Base-by-base conservation (phyloP, 2,888 invertebrate genomes). In the Choristoneura rosaceana region DNA sequence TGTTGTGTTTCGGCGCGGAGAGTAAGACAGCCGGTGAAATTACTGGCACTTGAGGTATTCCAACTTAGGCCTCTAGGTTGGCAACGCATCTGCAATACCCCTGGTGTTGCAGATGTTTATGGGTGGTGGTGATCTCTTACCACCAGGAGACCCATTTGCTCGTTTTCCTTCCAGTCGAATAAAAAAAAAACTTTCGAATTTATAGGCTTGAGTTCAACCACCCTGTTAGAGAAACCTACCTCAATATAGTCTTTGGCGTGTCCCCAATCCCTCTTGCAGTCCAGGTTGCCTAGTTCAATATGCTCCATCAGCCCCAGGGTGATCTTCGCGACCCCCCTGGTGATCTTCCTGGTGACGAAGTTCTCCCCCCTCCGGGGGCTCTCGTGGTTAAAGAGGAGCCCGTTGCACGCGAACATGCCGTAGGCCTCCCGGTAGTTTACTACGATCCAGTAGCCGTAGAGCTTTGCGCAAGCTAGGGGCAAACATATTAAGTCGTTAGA, bases 291-390 rank as follows among this genome's bases (percentile, higher is more conserved):
- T 73, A 99, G 94, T 87, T 99, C 98, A 69, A 99, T 91, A 75
- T 93, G 95, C 74, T 98, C 96, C 88, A 98, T 96, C 74, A 98
- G 96, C 0, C 98, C 98, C 9, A 99, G 95, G 71, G 96, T 95
- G 80, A 99, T 99, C 95, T 99, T 99, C 9, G 99, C 99, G 33
- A 99, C 99, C 1, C 98, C 98, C 52, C 99, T 95, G 0, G 99
- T 99, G 76, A 99, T 98, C 94, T 99, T 99, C 77, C 99, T 95
- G 0, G 99, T 99, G 8, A 99, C 99, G 93, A 99, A 99, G 85
- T 98, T 99, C 93, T 99, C 99, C 12, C 99, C 99, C 77, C 99
- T 94, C 67, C 99, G 94, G 0, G 99, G 99, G 80, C 98, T 98
- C 93, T 99, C 99, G 86, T 99, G 99, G 93, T 99, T 99, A 89